Evolutionary conservation across 2,888 invertebrate genomes (phyloP).

Genomic region (Synergus itoensis): DNA sequence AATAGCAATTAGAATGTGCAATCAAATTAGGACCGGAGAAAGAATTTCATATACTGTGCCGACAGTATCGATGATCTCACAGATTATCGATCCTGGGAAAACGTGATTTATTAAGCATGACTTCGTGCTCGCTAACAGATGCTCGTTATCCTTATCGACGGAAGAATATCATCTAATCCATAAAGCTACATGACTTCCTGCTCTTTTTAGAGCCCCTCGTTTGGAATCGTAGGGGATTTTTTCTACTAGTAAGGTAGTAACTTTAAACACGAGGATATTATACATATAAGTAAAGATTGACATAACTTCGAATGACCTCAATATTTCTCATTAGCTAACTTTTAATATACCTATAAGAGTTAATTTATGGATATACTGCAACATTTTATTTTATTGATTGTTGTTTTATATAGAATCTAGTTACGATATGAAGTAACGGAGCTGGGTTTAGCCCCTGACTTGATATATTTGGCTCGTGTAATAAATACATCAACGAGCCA

Average conservation of each 20-base stretch:
- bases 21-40: conserved; percentile 32
- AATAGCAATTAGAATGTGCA: conserved; percentile 38
- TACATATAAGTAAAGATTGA: too few species aligned
- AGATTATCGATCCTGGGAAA: conserved; percentile 67
- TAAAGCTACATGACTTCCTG: conserved; percentile 54
- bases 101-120: conserved; percentile 72
- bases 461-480: conserved; percentile 34
- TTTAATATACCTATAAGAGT: too few species aligned
- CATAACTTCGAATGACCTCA: too few species aligned
- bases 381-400: background rate
- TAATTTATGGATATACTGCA: too few species aligned
- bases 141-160: conserved; percentile 69
- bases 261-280: background rate
- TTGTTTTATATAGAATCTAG: background rate
- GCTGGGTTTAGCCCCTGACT: conserved; percentile 6
- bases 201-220: conserved; percentile 31
- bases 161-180: conserved; percentile 65
- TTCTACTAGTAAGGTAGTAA: background rate
- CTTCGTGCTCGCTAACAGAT: conserved; percentile 60
- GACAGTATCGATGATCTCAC: conserved; percentile 62
- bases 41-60: conserved; percentile 32
- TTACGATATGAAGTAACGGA: background rate
- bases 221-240: background rate
- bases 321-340: too few species aligned
- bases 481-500: conserved; percentile 38